phyloP scores from a whole-genome alignment of 2,797 vertebrate genomes.

The Acanthurus tractus region DNA sequence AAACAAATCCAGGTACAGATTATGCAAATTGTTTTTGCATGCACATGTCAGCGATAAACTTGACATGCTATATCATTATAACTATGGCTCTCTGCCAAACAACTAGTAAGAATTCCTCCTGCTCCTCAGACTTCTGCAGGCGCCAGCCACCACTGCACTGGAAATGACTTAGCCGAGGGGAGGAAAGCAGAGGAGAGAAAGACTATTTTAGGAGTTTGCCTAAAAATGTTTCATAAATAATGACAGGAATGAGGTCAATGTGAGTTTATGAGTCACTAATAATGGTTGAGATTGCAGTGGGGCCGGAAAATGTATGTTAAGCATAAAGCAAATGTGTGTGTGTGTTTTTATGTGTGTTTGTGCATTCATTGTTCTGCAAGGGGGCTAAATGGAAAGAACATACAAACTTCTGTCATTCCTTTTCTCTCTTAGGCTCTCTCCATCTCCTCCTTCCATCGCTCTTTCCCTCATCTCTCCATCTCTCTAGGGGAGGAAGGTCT shows the following conservation, averaged over 20 bases:
- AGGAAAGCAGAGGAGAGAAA: constrained; percentile 49
- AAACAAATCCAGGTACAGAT: constrained; percentile 53
- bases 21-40: constrained; percentile 58
- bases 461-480: constrained; percentile 73
- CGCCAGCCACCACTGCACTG: constrained; percentile 69
- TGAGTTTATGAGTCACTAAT: constrained; percentile 67
- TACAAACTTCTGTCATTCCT: constrained; percentile 56
- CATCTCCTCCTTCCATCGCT: constrained; percentile 54
- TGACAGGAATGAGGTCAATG: constrained; percentile 75
- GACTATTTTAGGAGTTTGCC: constrained; percentile 80
- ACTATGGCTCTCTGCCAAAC: constrained; percentile 66
- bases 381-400: constrained; percentile 73
- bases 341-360: constrained; percentile 31
- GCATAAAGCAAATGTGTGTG: neutral
- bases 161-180: constrained; percentile 71
- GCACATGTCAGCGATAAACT: constrained; percentile 59
- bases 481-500: constrained; percentile 88
- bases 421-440: constrained; percentile 58
- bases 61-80: constrained; percentile 51
- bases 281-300: constrained; percentile 53
- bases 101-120: constrained; percentile 70
- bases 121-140: constrained; percentile 73
- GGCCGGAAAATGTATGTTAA: constrained; percentile 43
- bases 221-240: constrained; percentile 82
- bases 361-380: constrained; percentile 37